These are phyloP conservation scores for Cetonia aurata DNA, from an alignment of 2,888 invertebrate species.

Conservation along the genomic window DNA sequence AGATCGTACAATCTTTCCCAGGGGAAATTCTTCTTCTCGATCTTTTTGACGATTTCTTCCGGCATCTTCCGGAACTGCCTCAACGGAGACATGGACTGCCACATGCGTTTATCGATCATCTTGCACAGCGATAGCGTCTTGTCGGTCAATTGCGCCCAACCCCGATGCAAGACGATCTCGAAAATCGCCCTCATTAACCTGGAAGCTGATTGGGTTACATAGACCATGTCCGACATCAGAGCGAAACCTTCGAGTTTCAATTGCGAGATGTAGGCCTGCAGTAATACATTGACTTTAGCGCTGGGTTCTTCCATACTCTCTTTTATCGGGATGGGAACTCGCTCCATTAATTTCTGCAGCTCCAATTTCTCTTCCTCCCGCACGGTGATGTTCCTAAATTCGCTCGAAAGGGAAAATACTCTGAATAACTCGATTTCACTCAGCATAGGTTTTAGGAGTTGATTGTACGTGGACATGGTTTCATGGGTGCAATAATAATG, in stretches of 20 bases:
- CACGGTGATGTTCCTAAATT: conserved; percentile 94
- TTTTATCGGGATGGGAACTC: conserved; percentile 99
- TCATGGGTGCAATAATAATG: conserved; percentile 99
- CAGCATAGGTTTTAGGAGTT: conserved; percentile 93
- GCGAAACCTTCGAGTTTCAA: conserved; percentile 98
- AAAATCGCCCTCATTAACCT: conserved; percentile 95
- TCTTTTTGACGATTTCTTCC: conserved; percentile 95
- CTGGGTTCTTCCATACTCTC: conserved; percentile 98
- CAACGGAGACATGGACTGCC: conserved; percentile 99
- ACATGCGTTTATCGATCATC: conserved; percentile 99
- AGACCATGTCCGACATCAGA: conserved; percentile 99
- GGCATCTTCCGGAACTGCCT: conserved; percentile 98
- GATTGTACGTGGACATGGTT: conserved; percentile 97
- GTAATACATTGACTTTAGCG: conserved; percentile 94
- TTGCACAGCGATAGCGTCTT: conserved; percentile 96
- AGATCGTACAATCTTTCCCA: conserved; percentile 96
- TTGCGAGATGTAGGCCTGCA: conserved; percentile 98
- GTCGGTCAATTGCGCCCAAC: conserved; percentile 98
- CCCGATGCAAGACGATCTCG: conserved; percentile 91
- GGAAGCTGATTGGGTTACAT: conserved; percentile 97
- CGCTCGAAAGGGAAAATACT: conserved; percentile 98
- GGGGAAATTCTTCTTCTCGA: conserved; percentile 97
- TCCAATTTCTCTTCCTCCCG: conserved; percentile 97
- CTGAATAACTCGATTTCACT: conserved; percentile 97
- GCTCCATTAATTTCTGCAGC: conserved; percentile 91